phyloP scores from a whole-genome alignment of 2,113 vertebrate genomes.

The Misgurnus mizolepis region DNA sequence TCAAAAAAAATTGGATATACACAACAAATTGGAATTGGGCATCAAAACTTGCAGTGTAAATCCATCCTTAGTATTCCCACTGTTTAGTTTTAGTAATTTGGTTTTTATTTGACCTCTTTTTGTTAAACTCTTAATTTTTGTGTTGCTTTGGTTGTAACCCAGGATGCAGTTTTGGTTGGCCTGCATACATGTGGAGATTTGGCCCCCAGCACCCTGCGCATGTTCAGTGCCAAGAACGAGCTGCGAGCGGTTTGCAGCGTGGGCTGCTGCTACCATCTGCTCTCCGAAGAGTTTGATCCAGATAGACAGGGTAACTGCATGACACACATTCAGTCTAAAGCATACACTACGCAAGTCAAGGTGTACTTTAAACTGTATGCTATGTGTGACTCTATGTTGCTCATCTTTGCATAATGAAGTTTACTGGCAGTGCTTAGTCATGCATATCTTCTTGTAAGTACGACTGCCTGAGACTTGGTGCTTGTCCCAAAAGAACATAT shows the following conservation, averaged over 20 bases:
- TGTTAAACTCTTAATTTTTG: not conserved
- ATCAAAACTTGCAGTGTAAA: too few relatives aligned
- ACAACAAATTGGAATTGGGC: too few relatives aligned
- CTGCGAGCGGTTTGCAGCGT: constrained; percentile 91
- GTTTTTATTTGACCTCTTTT: not conserved
- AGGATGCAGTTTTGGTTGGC: constrained; percentile 92
- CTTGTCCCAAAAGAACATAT: constrained; percentile 5
- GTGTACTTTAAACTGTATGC: not conserved
- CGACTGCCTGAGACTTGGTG: not conserved
- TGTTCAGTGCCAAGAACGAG: constrained; percentile 86
- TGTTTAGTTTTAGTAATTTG: not conserved
- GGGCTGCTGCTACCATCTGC: constrained; percentile 96
- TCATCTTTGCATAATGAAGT: not conserved
- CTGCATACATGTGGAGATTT: constrained; percentile 97
- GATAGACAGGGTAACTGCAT: constrained; percentile 71
- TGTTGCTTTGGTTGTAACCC: constrained; percentile 33
- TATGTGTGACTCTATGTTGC: constrained; percentile 1
- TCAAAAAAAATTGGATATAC: too few relatives aligned
- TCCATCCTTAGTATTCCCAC: too few relatives aligned
- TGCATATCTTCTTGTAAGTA: not conserved
- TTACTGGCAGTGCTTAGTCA: not conserved
- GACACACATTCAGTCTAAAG: too few relatives aligned
- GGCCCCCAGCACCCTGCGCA: constrained; percentile 79
- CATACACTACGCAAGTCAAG: too few relatives aligned
- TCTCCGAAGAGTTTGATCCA: constrained; percentile 90